Base-by-base conservation (phyloP, 2,888 invertebrate genomes). In the Silvanus unidentatus region DNA sequence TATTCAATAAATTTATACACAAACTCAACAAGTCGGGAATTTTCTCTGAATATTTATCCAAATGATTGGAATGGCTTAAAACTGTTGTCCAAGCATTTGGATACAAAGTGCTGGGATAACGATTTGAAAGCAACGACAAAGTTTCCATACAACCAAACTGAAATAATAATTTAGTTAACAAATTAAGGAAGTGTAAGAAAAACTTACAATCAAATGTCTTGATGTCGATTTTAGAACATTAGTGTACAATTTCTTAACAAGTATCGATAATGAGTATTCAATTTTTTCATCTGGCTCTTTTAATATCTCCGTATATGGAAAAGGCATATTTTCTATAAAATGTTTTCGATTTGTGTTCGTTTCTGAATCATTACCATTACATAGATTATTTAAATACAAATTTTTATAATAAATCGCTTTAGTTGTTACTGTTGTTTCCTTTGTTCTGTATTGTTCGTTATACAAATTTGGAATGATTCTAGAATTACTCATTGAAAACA, bases 111-210 rank as follows among this genome's bases (percentile, higher is more conserved):
- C 87, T 84, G 0, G 81, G 76, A 71, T 83, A 91, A 14, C 72
- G 72, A 39, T 75, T 76, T 39, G 85, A 82, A 28, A 92, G 69
- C 2, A 75, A 65, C 56, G 79, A 78, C 1, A 93, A 71, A 0
- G 88, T 79, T 67, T 87, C 80, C 57, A 80, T 77, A 60, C 80
- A 82, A 1, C 86, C 86, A 59, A 74, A 75, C 76, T 81, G 48
- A 68, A 72, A 61, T 34, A 39, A 47, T 44, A 5, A 22, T 22
- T 8, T 22, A 22, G 4, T 5, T 5, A 22, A 5, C 8, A 22
- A 22, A 22, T 22, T 22, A 3, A 44, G 41, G 38, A 47, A 28
- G 13, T 44, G 55, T 58, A 14, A n/a, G n/a, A 32, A 44, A 48
- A 52, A 73, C 80, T 79, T 68, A 86, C 86, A 62, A 81, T 77